Evolutionary conservation across 1,140 invertebrate genomes (phyloP).

Genomic region (Dendrolimus kikuchii): DNA sequence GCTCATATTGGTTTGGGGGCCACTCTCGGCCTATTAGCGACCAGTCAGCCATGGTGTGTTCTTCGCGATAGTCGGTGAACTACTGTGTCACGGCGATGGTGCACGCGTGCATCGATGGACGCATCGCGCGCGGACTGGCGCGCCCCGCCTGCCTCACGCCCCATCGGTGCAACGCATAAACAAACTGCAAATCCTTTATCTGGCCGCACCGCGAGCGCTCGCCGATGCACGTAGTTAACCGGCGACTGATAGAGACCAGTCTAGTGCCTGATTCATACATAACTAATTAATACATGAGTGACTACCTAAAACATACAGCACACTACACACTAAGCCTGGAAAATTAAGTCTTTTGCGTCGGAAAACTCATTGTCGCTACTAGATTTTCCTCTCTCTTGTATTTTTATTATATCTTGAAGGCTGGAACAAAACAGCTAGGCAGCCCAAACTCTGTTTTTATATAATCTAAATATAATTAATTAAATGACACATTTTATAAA

Average conservation of each 20-base stretch:
- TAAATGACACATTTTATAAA: too few relatives aligned
- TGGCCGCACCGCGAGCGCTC: constrained; percentile 22
- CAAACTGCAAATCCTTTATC: constrained; percentile 50
- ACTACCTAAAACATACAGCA: background rate
- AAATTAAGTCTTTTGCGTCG: too few relatives aligned
- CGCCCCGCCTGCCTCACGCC: constrained; percentile 17
- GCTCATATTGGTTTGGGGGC: constrained; percentile 14
- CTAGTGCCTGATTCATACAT: constrained; percentile 12
- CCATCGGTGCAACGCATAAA: constrained; percentile 34
- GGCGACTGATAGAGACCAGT: constrained; percentile 24
- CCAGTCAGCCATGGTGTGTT: constrained; percentile 36
- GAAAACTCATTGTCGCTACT: too few relatives aligned
- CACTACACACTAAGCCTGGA: too few relatives aligned
- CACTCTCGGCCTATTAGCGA: constrained; percentile 26
- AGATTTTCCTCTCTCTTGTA: too few relatives aligned
- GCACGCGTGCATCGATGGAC: constrained; percentile 39
- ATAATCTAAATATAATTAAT: too few relatives aligned
- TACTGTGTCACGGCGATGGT: constrained; percentile 24
- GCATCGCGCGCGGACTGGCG: constrained; percentile 46
- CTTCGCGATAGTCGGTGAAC: constrained; percentile 11
- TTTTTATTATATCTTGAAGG: too few relatives aligned
- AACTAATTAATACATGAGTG: constrained; percentile 9
- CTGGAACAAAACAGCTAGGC: too few relatives aligned
- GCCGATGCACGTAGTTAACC: constrained; percentile 20
- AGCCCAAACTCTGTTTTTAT: too few relatives aligned